Evolutionary conservation across 2,888 invertebrate genomes (phyloP).

Genomic region (Amitus sp.): DNA sequence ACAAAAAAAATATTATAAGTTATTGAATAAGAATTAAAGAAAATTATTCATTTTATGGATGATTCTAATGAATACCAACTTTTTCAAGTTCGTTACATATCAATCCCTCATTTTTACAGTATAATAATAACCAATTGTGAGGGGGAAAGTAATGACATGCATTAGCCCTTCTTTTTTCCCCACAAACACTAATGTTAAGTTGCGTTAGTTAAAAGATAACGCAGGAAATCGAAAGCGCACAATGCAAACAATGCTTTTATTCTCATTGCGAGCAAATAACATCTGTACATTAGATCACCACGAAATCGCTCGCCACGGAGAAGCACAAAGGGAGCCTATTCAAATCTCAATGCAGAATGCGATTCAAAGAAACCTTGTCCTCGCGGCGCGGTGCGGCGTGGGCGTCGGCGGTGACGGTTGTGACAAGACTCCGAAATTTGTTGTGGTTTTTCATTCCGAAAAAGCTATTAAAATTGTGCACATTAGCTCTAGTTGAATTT

Average conservation of each 20-base stretch:
- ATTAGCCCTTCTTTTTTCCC: constrained; percentile 40
- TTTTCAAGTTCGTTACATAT: too few relatives aligned
- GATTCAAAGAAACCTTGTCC: constrained; percentile 57
- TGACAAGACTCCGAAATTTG: constrained; percentile 1
- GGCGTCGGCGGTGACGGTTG: constrained; percentile 43
- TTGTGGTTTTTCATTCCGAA: constrained; percentile 25
- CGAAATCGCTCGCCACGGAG: constrained; percentile 59
- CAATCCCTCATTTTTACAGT: too few relatives aligned
- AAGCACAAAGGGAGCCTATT: constrained; percentile 59
- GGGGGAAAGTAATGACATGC: constrained; percentile 44
- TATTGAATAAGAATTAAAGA: too few relatives aligned
- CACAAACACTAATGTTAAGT: constrained; percentile 33
- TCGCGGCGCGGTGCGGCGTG: constrained; percentile 47
- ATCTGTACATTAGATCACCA: constrained; percentile 65
- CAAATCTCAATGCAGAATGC: constrained; percentile 56
- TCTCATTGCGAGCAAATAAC: constrained; percentile 63
- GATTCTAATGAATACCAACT: too few relatives aligned
- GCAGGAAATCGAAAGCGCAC: constrained; percentile 55
- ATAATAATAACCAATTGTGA: constrained; percentile 41
- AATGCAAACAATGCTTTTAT: constrained; percentile 58
- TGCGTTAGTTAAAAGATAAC: constrained; percentile 46
- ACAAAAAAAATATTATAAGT: too few relatives aligned
- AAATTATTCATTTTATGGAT: too few relatives aligned
- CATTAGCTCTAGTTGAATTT: too few relatives aligned
- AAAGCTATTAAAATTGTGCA: constrained; percentile 16